phyloP scores from a whole-genome alignment of 2,113 vertebrate species.

The Hymenochirus boettgeri region DNA sequence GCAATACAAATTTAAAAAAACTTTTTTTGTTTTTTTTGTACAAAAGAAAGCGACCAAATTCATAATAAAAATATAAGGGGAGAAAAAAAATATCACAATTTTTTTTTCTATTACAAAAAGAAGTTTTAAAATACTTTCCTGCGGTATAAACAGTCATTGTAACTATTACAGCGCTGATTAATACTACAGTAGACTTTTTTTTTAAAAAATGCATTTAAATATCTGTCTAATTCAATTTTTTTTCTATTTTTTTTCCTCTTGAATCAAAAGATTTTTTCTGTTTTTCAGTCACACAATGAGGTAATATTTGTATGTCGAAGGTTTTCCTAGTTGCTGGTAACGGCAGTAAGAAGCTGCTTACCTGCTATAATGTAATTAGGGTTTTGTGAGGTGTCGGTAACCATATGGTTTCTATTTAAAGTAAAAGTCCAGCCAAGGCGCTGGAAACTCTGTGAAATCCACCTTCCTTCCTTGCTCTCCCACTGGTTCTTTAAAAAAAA shows the following conservation, averaged over 20 bases:
- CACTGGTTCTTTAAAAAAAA: constrained; percentile 30
- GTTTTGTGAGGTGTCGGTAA: constrained; percentile 11
- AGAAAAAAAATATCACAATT: constrained; percentile 61
- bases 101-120: constrained; percentile 58
- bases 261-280: constrained; percentile 63
- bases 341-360: constrained; percentile 20
- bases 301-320: constrained; percentile 97
- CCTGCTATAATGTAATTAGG: constrained; percentile 22
- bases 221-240: constrained; percentile 66
- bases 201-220: constrained; percentile 65
- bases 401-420: constrained; percentile 37
- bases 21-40: too few species aligned
- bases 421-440: constrained; percentile 46
- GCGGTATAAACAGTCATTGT: constrained; percentile 54
- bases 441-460: constrained; percentile 29
- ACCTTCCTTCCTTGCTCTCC: constrained; percentile 49
- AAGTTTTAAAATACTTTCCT: constrained; percentile 62
- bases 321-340: constrained; percentile 62
- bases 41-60: constrained; percentile 67
- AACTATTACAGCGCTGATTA: constrained; percentile 82
- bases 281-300: constrained; percentile 92
- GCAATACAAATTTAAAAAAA: constrained; percentile 25
- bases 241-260: constrained; percentile 52
- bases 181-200: constrained; percentile 77
- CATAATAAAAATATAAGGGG: constrained; percentile 66